Conservation (phyloP, 2,797 vertebrate species). For the Periophthalmus magnuspinnatus region DNA sequence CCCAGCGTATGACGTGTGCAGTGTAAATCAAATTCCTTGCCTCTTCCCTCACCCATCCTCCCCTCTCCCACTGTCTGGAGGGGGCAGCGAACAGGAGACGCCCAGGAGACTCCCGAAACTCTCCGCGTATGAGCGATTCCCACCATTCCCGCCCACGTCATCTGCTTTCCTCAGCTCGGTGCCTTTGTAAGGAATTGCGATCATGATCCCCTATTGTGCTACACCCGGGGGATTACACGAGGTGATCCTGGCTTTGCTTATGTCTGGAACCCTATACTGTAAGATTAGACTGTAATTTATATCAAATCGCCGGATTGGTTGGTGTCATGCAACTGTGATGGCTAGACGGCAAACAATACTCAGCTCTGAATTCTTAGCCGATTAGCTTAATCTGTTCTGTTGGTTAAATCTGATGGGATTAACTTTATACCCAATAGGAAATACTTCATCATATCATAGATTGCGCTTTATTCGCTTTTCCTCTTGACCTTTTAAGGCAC, state of each 20-base stretch:
- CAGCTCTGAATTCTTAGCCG: slow-evolving; percentile 38
- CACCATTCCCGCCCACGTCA: slow-evolving; percentile 26
- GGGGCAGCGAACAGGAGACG: slow-evolving; percentile 50
- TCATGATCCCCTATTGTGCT: slow-evolving; percentile 57
- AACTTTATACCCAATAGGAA: slow-evolving; percentile 52
- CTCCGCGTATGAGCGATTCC: slow-evolving; percentile 55
- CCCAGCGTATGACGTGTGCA: too few species aligned
- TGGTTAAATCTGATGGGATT: slow-evolving; percentile 59
- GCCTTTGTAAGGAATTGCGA: slow-evolving; percentile 62
- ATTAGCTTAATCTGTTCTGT: slow-evolving; percentile 67
- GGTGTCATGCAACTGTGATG: slow-evolving; percentile 40
- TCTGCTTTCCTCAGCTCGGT: slow-evolving; percentile 41
- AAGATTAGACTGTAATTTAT: slow-evolving; percentile 53
- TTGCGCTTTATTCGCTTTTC: slow-evolving; percentile 14
- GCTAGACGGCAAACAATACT: slow-evolving; percentile 39
- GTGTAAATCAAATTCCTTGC: too few species aligned
- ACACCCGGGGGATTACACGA: slow-evolving; percentile 60
- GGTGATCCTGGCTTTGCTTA: slow-evolving; percentile 64
- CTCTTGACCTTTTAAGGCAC: slow-evolving; percentile 30
- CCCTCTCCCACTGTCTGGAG: slow-evolving; percentile 32
- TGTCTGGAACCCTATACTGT: slow-evolving; percentile 45
- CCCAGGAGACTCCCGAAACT: slow-evolving; percentile 57
- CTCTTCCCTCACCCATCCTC: neutral
- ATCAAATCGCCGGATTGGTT: slow-evolving; percentile 39
- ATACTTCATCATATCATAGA: slow-evolving; percentile 53